Evolutionary conservation across 1,140 invertebrate species (phyloP).

Genomic region (Paralvinella palmiformis): DNA sequence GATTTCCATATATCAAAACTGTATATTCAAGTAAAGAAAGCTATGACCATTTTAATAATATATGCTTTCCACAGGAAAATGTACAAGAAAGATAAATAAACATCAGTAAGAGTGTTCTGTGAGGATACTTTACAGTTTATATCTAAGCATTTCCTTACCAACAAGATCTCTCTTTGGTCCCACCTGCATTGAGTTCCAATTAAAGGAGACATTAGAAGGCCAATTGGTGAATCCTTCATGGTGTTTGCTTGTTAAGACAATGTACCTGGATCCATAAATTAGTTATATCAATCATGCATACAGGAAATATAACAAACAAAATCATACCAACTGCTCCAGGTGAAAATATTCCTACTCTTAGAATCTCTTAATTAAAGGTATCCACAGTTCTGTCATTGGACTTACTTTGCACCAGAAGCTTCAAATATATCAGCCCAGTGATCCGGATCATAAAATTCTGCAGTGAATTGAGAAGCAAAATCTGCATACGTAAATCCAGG

Average conservation of each 20-base stretch:
- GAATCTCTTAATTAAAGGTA: neutral
- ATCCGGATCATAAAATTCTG: slow-evolving; percentile 37
- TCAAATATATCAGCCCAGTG: slow-evolving; percentile 40
- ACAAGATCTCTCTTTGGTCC: slow-evolving; percentile 43
- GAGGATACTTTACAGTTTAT: too few relatives aligned
- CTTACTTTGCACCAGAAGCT: slow-evolving; percentile 40
- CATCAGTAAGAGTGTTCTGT: too few relatives aligned
- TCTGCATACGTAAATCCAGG: slow-evolving; percentile 43
- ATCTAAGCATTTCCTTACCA: too few relatives aligned
- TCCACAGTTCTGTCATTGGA: slow-evolving; percentile 8
- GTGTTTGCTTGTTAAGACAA: slow-evolving; percentile 45
- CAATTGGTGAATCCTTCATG: slow-evolving; percentile 46
- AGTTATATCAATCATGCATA: neutral
- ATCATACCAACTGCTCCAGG: neutral
- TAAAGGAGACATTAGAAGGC: slow-evolving; percentile 40
- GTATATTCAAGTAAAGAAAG: too few relatives aligned
- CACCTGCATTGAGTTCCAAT: slow-evolving; percentile 45
- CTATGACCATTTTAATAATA: too few relatives aligned
- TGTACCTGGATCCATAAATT: slow-evolving; percentile 30
- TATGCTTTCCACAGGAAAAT: too few relatives aligned
- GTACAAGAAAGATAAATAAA: too few relatives aligned
- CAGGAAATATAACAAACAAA: neutral
- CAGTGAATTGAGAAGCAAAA: slow-evolving; percentile 38
- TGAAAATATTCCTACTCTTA: neutral
- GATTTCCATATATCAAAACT: too few relatives aligned